Base-by-base conservation (phyloP, 2,888 invertebrate species). In the Nowickia ferox region DNA sequence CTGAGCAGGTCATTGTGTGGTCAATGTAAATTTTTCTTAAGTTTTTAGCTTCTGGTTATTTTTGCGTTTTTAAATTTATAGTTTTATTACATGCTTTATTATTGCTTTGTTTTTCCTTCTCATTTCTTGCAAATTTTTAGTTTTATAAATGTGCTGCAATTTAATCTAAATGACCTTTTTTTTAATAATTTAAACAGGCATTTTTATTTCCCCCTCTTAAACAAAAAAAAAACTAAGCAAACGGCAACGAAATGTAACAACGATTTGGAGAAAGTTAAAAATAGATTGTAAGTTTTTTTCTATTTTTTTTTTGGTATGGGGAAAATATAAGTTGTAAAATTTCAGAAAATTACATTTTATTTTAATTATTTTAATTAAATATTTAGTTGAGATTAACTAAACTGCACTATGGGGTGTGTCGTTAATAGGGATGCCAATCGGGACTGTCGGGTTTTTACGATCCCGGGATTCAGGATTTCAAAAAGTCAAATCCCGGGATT, bases 1-100 rank as follows among this genome's bases (percentile, higher is more conserved):
- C 53, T 55, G n/a, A 74, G 44, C 76, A 66, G 84, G 84, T 85
- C 85, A 85, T 69, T 78, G 69, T 74, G 42, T 83, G 79, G 75
- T 71, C 83, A 86, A 76, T 83, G 46, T 80, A 51, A 74, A 80
- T 57, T 78, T 79, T 75, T 66, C 4, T 63, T 68, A 42, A 42
- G 44, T 72, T 71, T 79, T 79, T 80, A 86, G 86, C 86, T 86
- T 83, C 86, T 86, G 86, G 86, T 86, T 76, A 86, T 83, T 83
- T 85, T 82, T 30, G 9, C n/a, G 46, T 51, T 76, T 80, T 61
- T 17, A 68, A 78, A 85, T 81, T 82, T 82, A 85, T 78, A 48
- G 66, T 81, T 63, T 77, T 79, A 79, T 79, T 79, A 65, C 69
- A 75, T 69, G 86, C 53, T 75, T 83, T 79, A 77, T 77, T 57